Percentiles rank a stretch among this genome's conserved stretches.
Evolutionary conservation across 2,888 invertebrate genomes (phyloP).

Genomic region (Tanypteryx hageni): DNA sequence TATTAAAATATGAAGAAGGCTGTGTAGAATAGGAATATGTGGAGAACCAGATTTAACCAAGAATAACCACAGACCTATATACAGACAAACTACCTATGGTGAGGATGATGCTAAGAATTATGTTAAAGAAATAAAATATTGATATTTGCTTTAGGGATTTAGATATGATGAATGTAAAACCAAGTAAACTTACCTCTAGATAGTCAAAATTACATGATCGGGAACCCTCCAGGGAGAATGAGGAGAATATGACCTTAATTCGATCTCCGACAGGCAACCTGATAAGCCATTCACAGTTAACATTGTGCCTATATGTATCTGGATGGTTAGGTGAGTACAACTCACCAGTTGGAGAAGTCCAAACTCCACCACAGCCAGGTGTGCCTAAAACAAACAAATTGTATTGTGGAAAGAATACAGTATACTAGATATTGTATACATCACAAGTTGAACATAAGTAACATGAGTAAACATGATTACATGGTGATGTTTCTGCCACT

Average conservation of each 20-base stretch:
- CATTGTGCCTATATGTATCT: slow-evolving; percentile 78
- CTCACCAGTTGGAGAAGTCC: slow-evolving; percentile 81
- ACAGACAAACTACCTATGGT: too few species aligned
- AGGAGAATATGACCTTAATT: slow-evolving; percentile 81
- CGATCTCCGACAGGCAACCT: slow-evolving; percentile 80
- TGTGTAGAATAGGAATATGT: too few species aligned
- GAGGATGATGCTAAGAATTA: neutral
- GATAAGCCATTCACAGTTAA: slow-evolving; percentile 90
- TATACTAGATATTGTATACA: neutral
- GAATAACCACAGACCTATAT: too few species aligned
- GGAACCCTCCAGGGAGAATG: slow-evolving; percentile 82
- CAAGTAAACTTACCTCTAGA: slow-evolving; percentile 77
- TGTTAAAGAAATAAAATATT: neutral
- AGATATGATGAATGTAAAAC: slow-evolving; percentile 23
- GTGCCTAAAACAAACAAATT: slow-evolving; percentile 75
- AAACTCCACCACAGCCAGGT: slow-evolving; percentile 90
- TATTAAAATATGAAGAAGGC: too few species aligned
- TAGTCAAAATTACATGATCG: slow-evolving; percentile 81
- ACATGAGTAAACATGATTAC: too few species aligned
- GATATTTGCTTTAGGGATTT: neutral
- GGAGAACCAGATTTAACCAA: too few species aligned
- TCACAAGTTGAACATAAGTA: neutral
- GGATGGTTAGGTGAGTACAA: slow-evolving; percentile 81
- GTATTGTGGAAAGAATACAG: slow-evolving; percentile 9
- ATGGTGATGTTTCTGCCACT: too few species aligned